A percentile compares a stretch with the other conserved stretches of the same genome.
These are phyloP conservation scores for Paedocypris micromegethes DNA, from an alignment of 2,797 vertebrate species.

Conservation along the genomic window DNA sequence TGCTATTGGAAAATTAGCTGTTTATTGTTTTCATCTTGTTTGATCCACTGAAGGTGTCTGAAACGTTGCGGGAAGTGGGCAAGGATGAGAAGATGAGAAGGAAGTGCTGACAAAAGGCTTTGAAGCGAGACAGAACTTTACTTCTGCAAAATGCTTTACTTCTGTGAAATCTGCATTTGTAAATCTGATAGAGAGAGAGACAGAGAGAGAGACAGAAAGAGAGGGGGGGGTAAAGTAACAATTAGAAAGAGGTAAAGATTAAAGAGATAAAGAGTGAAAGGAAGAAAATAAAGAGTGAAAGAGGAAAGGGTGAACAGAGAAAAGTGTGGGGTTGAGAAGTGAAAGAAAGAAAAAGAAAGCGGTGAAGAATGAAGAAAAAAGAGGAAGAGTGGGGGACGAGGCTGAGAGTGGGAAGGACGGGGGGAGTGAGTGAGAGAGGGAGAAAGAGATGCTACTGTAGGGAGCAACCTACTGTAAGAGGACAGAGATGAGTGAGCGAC, in stretches of 20 bases:
- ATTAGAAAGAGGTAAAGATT: too few relatives aligned
- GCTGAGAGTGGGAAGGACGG: too few relatives aligned
- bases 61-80: conserved; percentile 34
- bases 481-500: conserved; percentile 17
- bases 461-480: not conserved
- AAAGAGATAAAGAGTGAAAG: too few relatives aligned
- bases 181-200: not conserved
- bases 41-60: conserved; percentile 39
- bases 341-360: too few relatives aligned
- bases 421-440: conserved; percentile 16
- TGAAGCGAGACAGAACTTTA: conserved; percentile 42
- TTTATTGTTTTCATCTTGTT: conserved; percentile 16
- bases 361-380: too few relatives aligned
- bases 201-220: not conserved
- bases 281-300: too few relatives aligned
- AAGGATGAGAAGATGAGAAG: conserved; percentile 34
- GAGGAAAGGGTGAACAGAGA: too few relatives aligned
- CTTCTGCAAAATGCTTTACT: conserved; percentile 35
- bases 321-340: too few relatives aligned
- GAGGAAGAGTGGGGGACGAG: too few relatives aligned
- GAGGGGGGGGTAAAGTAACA: too few relatives aligned
- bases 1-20: conserved; percentile 1
- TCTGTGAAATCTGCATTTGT: conserved; percentile 42
- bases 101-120: conserved; percentile 49
- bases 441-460: not conserved